Conservation (phyloP, 2,797 vertebrate genomes). For the Melanitta fusca region DNA sequence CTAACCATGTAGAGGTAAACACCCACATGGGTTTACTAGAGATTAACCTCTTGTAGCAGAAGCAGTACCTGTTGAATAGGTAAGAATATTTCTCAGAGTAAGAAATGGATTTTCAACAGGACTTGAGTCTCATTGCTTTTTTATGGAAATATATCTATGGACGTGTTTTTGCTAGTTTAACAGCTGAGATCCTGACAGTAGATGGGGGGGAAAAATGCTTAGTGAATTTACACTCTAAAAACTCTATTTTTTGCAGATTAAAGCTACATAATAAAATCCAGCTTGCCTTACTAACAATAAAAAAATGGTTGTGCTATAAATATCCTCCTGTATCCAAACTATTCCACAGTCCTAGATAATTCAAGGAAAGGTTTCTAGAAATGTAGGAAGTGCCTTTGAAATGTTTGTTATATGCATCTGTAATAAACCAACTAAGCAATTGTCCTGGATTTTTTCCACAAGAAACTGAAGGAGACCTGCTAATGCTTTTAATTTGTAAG, state of each 20-base stretch:
- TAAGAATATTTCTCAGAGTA: neutral
- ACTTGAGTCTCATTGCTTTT: neutral
- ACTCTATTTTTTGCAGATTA: neutral
- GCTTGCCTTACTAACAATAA: neutral
- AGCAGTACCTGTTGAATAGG: neutral
- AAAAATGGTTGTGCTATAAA: neutral
- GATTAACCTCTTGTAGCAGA: neutral
- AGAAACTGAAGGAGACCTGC: neutral
- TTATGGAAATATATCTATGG: neutral
- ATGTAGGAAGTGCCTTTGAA: neutral
- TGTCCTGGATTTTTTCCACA: neutral
- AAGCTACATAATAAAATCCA: neutral
- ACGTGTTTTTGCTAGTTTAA: neutral
- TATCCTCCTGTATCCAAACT: neutral
- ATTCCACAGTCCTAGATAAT: neutral
- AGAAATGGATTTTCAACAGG: neutral
- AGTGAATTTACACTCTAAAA: neutral
- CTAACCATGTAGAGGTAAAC: accelerated
- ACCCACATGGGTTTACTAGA: neutral
- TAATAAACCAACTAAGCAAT: neutral
- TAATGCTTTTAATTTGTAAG: neutral
- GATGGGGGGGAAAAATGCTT: neutral
- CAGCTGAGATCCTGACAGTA: neutral
- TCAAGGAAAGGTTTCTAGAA: neutral
- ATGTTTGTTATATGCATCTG: neutral